Evolutionary conservation across 1,140 invertebrate species (phyloP), one percentile per base, ranked within the genome.

Genomic region (Caerostris extrusa): DNA sequence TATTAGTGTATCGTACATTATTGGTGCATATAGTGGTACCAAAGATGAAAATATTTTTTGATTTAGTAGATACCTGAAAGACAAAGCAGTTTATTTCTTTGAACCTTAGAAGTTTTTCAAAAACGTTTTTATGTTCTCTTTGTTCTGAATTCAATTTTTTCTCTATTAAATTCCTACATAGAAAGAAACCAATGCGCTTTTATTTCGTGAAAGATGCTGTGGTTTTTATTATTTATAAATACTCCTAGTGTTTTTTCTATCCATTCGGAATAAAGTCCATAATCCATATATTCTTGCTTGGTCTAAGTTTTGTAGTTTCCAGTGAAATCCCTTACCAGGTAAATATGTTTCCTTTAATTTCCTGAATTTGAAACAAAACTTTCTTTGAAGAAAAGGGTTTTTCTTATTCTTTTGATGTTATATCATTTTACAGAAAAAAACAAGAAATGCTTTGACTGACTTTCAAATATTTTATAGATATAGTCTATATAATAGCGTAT

Each of bases 261-360:
- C 50, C n/a, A n/a, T n/a, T 10, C 14, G 19, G 69, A 77, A 77
- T 77, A 77, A 77, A 77, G 69, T 77, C 69, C 34, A 77, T 77
- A 77, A 77, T 77, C 69, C 69, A 8, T 50, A 77, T 77, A 12
- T 34, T 77, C 34, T 77, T 77, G 34, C 10, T 34, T 77, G 69
- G 19, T 77, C 50, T 53, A 34, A 77, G 34, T 19, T 12, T 77
- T 77, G 19, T 77, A 50, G 69, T 77, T 77, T 50, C n/a, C 34
- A 12, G 12, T 19, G 34, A 34, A 77, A 77, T 50, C 50, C 69
- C 69, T 77, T 6, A 34, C 4, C 34, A 77, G 50, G 10, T 50
- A 77, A 77, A 50, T 50, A 77, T 34, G 10, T 77, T 77, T 77
- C 14, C 69, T 77, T 77, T 77, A 77, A 77, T 77, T 77, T 77